Evolutionary conservation across 2,113 vertebrate species (phyloP), one percentile per base, ranked within the genome.

Genomic region (Oceanites oceanicus): DNA sequence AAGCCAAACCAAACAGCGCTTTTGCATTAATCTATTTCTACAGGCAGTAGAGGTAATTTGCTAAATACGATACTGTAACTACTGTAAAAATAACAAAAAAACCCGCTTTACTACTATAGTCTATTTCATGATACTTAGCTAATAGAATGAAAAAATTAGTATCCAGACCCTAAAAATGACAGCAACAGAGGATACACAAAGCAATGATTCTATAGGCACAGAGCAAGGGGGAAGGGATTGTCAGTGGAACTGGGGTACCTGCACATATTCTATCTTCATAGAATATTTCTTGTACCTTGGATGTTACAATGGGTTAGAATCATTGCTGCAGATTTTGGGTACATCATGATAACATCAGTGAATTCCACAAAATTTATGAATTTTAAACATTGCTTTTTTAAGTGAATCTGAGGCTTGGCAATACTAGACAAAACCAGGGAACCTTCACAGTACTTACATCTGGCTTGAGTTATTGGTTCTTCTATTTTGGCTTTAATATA

Each of bases 401-500:
- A 95, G 42, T 56, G 70, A 87, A 91, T 72, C 90, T 86, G 81
- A 88, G 67, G 62, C 61, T 86, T 95, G 50, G 71, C 68, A 89
- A 67, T 66, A 88, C 53, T 36, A 74, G 75, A 80, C 26, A 92
- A 95, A 82, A 92, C 50, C 94, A 88, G 38, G n/a, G 86, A 95
- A 81, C 38, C 62, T 94, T 92, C 76, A 79, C 6, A 94, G 84
- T 98, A 99, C 99, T 99, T 98, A 99, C 99, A 99, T 98, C 96
- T 99, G 67, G 99, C 99, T 98, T 99, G 98, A 95, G 88, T 98
- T 95, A 99, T 98, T 88, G 98, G 97, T 86, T 99, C 98, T 65
- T 99, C 99, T 95, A 99, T 98, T 97, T 98, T 99, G 87, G 99
- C 99, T 98, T 99, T 99, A 98, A 99, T 99, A 98, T 99, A 99